phyloP scores from a whole-genome alignment of 1,140 invertebrate species.

The Philaenus spumarius region DNA sequence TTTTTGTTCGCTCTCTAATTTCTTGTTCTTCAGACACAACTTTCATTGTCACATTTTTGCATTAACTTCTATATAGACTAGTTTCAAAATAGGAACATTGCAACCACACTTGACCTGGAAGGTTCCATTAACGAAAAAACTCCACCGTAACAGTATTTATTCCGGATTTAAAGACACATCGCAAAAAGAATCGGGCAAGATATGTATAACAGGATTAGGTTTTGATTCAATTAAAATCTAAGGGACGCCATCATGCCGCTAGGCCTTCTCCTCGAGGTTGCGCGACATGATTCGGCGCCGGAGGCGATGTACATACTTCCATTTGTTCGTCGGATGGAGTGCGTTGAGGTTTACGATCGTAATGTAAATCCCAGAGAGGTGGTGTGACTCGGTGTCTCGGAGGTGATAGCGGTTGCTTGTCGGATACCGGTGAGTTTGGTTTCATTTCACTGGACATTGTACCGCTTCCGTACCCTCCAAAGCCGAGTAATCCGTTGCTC shows the following conservation, averaged over 20 bases:
- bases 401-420: constrained; percentile 19
- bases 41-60: no score
- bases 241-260: constrained; percentile 39
- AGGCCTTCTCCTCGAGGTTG: constrained; percentile 44
- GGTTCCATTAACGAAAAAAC: no score
- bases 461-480: constrained; percentile 12
- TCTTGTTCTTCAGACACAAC: no score
- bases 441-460: constrained; percentile 18
- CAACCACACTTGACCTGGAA: constrained; percentile 20
- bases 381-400: constrained; percentile 21
- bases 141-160: neutral
- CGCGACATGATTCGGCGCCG: constrained; percentile 33
- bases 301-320: constrained; percentile 39
- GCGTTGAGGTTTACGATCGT: constrained; percentile 30
- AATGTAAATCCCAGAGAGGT: constrained; percentile 34
- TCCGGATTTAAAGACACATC: neutral
- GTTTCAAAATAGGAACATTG: constrained; percentile 39
- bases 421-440: constrained; percentile 17
- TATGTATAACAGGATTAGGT: constrained; percentile 6
- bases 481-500: constrained; percentile 21
- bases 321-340: constrained; percentile 34
- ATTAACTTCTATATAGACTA: constrained; percentile 27
- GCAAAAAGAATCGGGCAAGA: constrained; percentile 9
- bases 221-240: neutral
- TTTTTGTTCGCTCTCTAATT: no score